Evolutionary conservation across 1,140 invertebrate species (phyloP).

Genomic region (Drosophila teissieri): DNA sequence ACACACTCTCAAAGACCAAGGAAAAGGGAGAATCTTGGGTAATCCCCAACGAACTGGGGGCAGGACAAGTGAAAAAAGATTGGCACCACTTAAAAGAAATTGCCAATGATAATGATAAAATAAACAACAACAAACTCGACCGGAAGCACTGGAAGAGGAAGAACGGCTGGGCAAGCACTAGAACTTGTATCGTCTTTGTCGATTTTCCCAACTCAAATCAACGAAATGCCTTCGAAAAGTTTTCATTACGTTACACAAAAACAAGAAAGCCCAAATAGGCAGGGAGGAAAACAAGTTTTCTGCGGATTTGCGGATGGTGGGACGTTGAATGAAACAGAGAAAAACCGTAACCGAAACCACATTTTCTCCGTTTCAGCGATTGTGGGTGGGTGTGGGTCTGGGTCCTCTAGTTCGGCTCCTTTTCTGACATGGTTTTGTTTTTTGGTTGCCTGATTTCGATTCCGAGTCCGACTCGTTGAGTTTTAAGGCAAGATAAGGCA

Average conservation of each 20-base stretch:
- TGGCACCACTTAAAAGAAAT: conserved; percentile 83
- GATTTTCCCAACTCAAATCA: conserved; percentile 54
- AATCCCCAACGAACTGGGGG: conserved; percentile 69
- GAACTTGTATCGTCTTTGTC: conserved; percentile 48
- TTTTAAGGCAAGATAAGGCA: conserved; percentile 55
- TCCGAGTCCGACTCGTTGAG: conserved; percentile 53
- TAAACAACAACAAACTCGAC: conserved; percentile 63
- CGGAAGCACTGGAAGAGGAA: conserved; percentile 11
- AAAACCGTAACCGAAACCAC: conserved; percentile 84
- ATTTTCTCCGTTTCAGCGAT: conserved; percentile 79
- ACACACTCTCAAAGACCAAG: conserved; percentile 32
- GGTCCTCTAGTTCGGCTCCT: conserved; percentile 32
- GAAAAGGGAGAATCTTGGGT: conserved; percentile 27
- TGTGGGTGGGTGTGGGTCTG: conserved; percentile 44
- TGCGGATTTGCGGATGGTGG: conserved; percentile 15
- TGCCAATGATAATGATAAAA: conserved; percentile 80
- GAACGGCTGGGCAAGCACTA: conserved; percentile 3
- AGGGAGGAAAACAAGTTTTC: conserved; percentile 63
- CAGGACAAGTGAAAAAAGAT: conserved; percentile 80
- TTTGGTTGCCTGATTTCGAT: conserved; percentile 40
- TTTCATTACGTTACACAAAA: conserved; percentile 60
- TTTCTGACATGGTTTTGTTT: conserved; percentile 39
- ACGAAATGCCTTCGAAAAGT: conserved; percentile 78
- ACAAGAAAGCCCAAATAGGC: conserved; percentile 34
- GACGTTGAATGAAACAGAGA: conserved; percentile 66